A percentile compares a stretch with the other conserved stretches of the same genome.
Evolutionary conservation across 2,888 invertebrate species (phyloP).

Genomic region (Timema podura): DNA sequence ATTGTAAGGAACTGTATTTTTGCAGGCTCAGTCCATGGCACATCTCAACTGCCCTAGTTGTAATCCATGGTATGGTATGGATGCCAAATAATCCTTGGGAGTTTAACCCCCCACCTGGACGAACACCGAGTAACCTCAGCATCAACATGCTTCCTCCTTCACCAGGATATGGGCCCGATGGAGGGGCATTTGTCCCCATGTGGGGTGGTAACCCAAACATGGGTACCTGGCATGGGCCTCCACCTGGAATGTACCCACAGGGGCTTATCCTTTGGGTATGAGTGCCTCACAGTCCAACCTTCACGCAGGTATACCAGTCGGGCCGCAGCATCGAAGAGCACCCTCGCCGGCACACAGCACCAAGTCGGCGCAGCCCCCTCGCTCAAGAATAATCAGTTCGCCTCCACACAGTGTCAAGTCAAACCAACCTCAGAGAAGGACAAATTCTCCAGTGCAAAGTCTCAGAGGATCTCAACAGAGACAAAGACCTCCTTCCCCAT

Average conservation of each 20-base stretch:
- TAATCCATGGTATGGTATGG: constrained; percentile 38
- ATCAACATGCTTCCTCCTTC: constrained; percentile 45
- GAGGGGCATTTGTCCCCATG: constrained; percentile 40
- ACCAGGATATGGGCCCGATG: constrained; percentile 38
- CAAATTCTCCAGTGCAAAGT: constrained; percentile 44
- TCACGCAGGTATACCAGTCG: constrained; percentile 6
- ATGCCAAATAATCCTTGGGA: constrained; percentile 37
- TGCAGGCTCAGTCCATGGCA: constrained; percentile 68
- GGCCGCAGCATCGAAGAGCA: constrained; percentile 29
- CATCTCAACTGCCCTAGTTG: constrained; percentile 60
- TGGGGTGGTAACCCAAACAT: constrained; percentile 38
- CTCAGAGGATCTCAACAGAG: constrained; percentile 48
- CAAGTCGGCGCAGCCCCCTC: constrained; percentile 39
- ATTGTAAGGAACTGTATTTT: constrained; percentile 25
- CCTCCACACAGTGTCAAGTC: constrained; percentile 27
- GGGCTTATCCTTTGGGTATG: constrained; percentile 41
- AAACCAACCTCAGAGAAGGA: constrained; percentile 29
- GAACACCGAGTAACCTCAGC: constrained; percentile 54
- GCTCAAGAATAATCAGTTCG: constrained; percentile 17
- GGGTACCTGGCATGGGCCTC: constrained; percentile 43
- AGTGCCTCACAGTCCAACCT: constrained; percentile 24
- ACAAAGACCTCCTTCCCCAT: constrained; percentile 63
- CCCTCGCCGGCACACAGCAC: constrained; percentile 30
- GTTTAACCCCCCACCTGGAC: constrained; percentile 22
- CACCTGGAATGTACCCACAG: constrained; percentile 37